Base-by-base conservation (phyloP, 2,113 vertebrate genomes). In the Tauraco erythrolophus region DNA sequence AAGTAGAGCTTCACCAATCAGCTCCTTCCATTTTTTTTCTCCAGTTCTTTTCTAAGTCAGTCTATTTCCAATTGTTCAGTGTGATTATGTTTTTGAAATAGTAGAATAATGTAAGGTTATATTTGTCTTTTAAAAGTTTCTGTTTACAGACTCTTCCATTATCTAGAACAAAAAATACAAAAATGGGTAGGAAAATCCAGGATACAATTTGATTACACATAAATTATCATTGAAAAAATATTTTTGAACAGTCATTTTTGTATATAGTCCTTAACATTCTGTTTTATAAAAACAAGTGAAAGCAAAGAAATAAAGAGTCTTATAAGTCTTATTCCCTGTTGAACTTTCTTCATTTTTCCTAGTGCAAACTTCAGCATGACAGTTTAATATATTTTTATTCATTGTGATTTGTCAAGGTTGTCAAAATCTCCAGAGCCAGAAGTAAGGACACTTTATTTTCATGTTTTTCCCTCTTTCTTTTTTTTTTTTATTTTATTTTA, bases 331-430 rank as follows among this genome's bases (percentile, higher is more conserved):
- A 30, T 48, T 58, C 41, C 18, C 35, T 56, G 6, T 23, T 31
- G 33, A 53, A 66, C 94, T 95, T 83, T 81, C 35, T 92, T 65
- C 43, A 14, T 78, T 57, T 60, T 90, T 88, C 15, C 6, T 86
- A 86, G 13, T 45, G 22, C 14, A 84, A 68, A 82, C 11, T 54
- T 86, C 30, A 69, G 19, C 24, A 65, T 89, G 72, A 78, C 22
- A 62, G 28, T 66, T 88, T 62, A 88, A 81, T 93, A 61, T 70
- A 64, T 79, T 91, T 84, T 84, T 82, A 74, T 35, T 92, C 27
- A 24, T 16, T 94, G 84, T 72, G 23, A 91, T 83, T 85, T 90
- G 27, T 95, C 85, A 95, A 95, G 23, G 31, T 78, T 95, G 60
- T 74, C 39, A 92, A 83, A 74, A 60, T 57, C 19, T 62, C 23